Base-by-base conservation (phyloP, 2,797 vertebrate species). In the Tarsius wallacei region DNA sequence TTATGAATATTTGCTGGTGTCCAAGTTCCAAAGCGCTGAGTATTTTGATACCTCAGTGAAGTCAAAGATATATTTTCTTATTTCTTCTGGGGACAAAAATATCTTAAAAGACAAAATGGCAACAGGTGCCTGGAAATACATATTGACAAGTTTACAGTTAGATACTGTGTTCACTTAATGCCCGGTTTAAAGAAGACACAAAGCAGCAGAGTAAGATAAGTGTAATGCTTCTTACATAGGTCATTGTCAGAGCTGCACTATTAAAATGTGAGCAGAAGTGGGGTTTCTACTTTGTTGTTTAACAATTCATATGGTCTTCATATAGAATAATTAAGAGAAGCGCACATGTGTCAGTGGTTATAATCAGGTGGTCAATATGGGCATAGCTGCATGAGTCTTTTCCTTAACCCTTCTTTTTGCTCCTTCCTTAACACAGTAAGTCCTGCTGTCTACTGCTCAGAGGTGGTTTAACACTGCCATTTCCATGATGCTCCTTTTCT, bases 281-380 rank as follows among this genome's bases (percentile, higher is more conserved):
- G 3, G 33, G 42, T 94, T 91, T 85, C 51, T 49, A 88, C 64
- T 87, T 96, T 87, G 36, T 82, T 95, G 31, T 76, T 93, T 84
- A 66, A 90, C 28, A 91, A 47, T 74, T 91, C 57, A 66, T 90
- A 16, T 82, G 66, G 9, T 71, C 16, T 66, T 91, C 57, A 66
- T 81, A 31, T 76, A 80, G 12, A 59, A 16, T 66, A 87, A 42
- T 49, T 55, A 78, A 91, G 85, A 73, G 47, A 70, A 71, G 14
- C 17, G 47, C 14, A 66, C 28, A 26, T 36, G 17, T 73, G 19
- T 87, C 19, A 90, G 22, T 80, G 57, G n/a, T 81, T 82, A 73
- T 66, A 71, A 59, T 73, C 78, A 92, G 17, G 28, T 49, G 73
- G 24, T 92, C 57, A 91, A 66, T 31, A 15, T 55, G 22, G 33